phyloP scores from a whole-genome alignment of 1,140 invertebrate genomes.

The Lordiphosa stackelbergi region DNA sequence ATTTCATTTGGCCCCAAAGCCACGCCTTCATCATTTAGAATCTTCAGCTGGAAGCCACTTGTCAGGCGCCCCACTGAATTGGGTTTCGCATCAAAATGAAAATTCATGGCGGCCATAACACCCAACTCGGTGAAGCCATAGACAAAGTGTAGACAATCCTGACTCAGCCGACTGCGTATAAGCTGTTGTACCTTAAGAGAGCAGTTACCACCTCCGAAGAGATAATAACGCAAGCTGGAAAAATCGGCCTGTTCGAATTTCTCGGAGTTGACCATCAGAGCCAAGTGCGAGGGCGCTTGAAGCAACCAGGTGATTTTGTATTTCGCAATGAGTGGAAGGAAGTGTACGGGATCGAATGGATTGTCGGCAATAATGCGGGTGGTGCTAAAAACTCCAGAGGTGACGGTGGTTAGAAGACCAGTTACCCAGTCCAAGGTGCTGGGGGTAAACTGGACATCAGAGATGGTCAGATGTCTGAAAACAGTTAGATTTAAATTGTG shows the following conservation, averaged over 20 bases:
- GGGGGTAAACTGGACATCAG: conserved; percentile 34
- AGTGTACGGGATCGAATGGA: conserved; percentile 26
- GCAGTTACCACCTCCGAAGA: conserved; percentile 33
- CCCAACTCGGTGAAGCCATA: conserved; percentile 50
- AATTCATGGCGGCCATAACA: conserved; percentile 13
- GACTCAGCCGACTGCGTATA: conserved; percentile 18
- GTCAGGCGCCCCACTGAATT: conserved; percentile 33
- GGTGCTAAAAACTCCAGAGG: conserved; percentile 33
- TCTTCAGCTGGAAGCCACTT: conserved; percentile 51
- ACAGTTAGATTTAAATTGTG: too few relatives aligned
- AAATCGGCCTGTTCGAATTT: conserved; percentile 23
- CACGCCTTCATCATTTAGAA: conserved; percentile 44
- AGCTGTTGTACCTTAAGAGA: conserved; percentile 23
- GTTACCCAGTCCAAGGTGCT: conserved; percentile 50
- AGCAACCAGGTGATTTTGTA: conserved; percentile 39
- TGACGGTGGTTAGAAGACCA: conserved; percentile 23
- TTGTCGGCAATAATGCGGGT: conserved; percentile 32
- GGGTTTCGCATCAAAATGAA: conserved; percentile 26
- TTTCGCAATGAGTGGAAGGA: conserved; percentile 21
- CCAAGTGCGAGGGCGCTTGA: conserved; percentile 20
- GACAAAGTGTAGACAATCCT: conserved; percentile 14
- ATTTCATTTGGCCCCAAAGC: conserved; percentile 28
- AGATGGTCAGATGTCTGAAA: conserved; percentile 17
- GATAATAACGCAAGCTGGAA: conserved; percentile 7
- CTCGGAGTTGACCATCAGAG: conserved; percentile 20